A percentile compares a stretch with the other conserved stretches of the same genome.
phyloP scores from a whole-genome alignment of 2,888 invertebrate species.

The Tridacna gigas region DNA sequence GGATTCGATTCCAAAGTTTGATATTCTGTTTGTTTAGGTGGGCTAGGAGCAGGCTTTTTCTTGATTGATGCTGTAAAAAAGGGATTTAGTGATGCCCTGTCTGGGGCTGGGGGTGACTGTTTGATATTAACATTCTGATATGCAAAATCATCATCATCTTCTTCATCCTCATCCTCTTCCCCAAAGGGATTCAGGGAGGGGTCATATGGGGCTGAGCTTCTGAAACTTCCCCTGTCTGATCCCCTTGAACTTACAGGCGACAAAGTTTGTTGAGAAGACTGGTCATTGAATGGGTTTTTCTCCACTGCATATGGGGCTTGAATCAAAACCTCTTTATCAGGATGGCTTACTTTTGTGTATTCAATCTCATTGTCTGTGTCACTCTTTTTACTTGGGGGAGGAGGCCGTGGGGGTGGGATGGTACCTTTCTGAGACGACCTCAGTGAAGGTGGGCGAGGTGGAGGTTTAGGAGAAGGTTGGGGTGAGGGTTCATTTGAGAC shows the following conservation, averaged over 20 bases:
- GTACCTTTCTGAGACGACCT: slow-evolving; percentile 38
- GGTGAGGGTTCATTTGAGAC: slow-evolving; percentile 47
- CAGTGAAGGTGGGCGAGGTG: slow-evolving; percentile 54
- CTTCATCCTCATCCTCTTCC: slow-evolving; percentile 61
- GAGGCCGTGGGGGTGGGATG: slow-evolving; percentile 46
- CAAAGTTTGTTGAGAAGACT: not conserved
- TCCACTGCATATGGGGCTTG: not conserved
- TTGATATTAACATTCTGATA: slow-evolving; percentile 18
- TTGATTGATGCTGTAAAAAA: slow-evolving; percentile 59
- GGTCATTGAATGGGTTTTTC: slow-evolving; percentile 15
- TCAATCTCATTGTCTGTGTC: slow-evolving; percentile 50
- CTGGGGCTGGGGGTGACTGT: slow-evolving; percentile 42
- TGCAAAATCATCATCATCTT: slow-evolving; percentile 57
- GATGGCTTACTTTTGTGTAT: slow-evolving; percentile 20
- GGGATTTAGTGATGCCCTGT: slow-evolving; percentile 51
- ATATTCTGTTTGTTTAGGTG: slow-evolving; percentile 34
- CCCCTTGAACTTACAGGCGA: slow-evolving; percentile 13
- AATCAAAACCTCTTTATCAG: not conserved
- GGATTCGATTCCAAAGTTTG: slow-evolving; percentile 16
- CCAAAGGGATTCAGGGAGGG: slow-evolving; percentile 58
- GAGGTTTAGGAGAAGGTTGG: slow-evolving; percentile 60
- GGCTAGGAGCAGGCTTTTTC: slow-evolving; percentile 54
- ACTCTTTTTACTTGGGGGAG: slow-evolving; percentile 46
- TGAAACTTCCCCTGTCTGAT: slow-evolving; percentile 46
- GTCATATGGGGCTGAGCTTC: slow-evolving; percentile 53